Evolutionary conservation across 2,888 invertebrate species (phyloP), one percentile per base, ranked within the genome.

Genomic region (Anthoptus insignis): DNA sequence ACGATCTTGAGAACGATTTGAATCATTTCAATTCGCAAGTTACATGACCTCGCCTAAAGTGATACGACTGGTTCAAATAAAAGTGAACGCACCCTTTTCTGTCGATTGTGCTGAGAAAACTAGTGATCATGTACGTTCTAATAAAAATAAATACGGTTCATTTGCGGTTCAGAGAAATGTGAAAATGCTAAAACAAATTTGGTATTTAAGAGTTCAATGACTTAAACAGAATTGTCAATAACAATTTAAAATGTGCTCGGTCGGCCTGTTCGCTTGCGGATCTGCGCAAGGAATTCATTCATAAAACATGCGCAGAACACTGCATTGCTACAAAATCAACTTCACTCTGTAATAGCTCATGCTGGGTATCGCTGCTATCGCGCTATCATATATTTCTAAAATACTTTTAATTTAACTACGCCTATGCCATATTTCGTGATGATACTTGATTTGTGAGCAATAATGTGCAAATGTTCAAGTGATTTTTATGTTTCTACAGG

Each of bases 301-400:
- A 79, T 73, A 75, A 81, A 79, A 86, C 91, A 90, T 91, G 91
- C 91, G 91, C 91, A 91, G 85, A 86, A 84, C 84, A 84, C 91
- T 86, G 91, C 92, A 91, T 78, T 91, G 89, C 91, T 85, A 88
- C 91, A 91, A 89, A 88, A 84, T 84, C 82, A 88, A 91, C 87
- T 88, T 89, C 86, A 86, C 82, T 81, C 79, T 76, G 81, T 83
- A 74, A 71, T 66, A 78, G 77, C 77, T 77, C 79, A 73, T 77
- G 77, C 78, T 80, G 81, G 78, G 76, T 81, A 79, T 80, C 53
- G 81, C 82, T 81, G 82, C 34, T 32, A 34, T 32, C 64, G 81
- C 82, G 79, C 82, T 80, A 81, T 79, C 78, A 79, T 78, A 37
- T 37, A 11, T 78, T 82, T 80, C 76, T 79, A 74, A 79, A 78